Conservation (phyloP, 64 coral and sea anemone genomes). For the Dendrophyllia cribrosa region DNA sequence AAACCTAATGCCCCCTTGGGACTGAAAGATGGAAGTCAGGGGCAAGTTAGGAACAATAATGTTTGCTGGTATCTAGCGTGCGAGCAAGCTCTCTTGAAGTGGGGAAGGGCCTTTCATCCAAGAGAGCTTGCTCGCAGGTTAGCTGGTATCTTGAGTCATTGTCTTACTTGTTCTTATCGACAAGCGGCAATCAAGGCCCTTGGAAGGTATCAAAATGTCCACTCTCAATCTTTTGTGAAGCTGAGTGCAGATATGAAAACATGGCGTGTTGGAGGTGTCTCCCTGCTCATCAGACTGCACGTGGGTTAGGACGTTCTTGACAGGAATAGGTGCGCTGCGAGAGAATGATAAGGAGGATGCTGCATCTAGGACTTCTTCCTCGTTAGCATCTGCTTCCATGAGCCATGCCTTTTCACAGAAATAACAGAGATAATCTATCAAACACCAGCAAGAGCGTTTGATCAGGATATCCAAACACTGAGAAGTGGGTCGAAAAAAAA, state of each 20-base stretch:
- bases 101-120: no score
- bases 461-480: no score
- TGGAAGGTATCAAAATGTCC: conserved; percentile 38
- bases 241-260: conserved; percentile 16
- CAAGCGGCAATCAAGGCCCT: conserved; percentile 37
- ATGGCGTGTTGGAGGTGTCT: neutral
- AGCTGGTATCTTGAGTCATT: neutral
- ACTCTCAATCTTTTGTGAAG: conserved; percentile 13
- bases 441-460: no score
- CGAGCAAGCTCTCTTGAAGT: no score
- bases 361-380: neutral
- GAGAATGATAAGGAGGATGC: neutral
- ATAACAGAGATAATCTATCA: neutral
- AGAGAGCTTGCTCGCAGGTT: no score
- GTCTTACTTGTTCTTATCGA: conserved; percentile 26
- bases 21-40: no score
- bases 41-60: no score
- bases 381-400: neutral
- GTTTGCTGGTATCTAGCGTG: no score
- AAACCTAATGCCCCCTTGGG: no score
- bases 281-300: conserved; percentile 4
- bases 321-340: conserved; percentile 1
- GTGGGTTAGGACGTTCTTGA: conserved; percentile 9
- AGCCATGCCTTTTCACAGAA: conserved; percentile 20
- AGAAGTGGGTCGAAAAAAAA: no score